Evolutionary conservation across 2,888 invertebrate genomes (phyloP).

Genomic region (Conomelus anceps): DNA sequence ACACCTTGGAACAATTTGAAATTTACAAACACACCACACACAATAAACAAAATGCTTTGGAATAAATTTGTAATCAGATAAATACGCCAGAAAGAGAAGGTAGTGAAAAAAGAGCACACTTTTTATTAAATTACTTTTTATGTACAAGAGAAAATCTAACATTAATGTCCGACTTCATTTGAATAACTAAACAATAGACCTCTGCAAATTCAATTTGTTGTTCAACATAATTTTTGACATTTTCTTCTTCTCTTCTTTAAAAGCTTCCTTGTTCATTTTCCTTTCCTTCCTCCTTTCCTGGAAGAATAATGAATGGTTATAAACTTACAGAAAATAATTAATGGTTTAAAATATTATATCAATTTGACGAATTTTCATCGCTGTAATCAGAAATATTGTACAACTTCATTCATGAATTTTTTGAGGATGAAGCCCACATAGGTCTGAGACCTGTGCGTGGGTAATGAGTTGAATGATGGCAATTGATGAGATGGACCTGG

Average conservation of each 20-base stretch:
- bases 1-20: too few relatives aligned
- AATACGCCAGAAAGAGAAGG: too few relatives aligned
- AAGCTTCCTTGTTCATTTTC: slow-evolving; percentile 72
- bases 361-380: too few relatives aligned
- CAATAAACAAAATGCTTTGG: not conserved
- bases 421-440: too few relatives aligned
- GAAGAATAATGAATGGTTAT: slow-evolving; percentile 29
- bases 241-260: slow-evolving; percentile 76
- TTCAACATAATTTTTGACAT: slow-evolving; percentile 72
- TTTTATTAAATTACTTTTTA: not conserved
- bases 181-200: not conserved
- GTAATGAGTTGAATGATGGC: too few relatives aligned
- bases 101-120: not conserved
- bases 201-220: slow-evolving; percentile 45
- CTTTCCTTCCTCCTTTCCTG: slow-evolving; percentile 70
- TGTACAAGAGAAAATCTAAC: not conserved
- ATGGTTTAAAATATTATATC: too few relatives aligned
- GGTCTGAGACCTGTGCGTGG: too few relatives aligned
- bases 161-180: not conserved
- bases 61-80: not conserved
- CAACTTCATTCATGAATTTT: too few relatives aligned
- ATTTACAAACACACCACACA: not conserved
- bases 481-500: too few relatives aligned
- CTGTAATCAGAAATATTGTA: too few relatives aligned
- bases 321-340: too few relatives aligned